These are phyloP conservation scores for Mellilla xanthometata DNA, from an alignment of 2,888 invertebrate species.

Conservation along the genomic window DNA sequence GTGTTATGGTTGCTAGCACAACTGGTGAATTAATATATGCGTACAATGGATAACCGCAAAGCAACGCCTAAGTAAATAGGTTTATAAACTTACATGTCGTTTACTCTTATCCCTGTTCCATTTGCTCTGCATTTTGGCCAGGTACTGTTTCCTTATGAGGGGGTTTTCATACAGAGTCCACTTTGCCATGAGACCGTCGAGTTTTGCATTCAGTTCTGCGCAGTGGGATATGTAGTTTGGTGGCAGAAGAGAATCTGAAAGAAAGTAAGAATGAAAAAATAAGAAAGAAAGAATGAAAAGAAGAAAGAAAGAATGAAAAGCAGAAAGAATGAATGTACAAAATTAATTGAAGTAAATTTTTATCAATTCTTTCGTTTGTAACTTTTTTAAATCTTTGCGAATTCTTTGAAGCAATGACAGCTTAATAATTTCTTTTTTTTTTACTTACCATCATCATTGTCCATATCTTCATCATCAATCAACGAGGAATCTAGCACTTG, in stretches of 20 bases:
- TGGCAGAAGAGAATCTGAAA: slow-evolving; percentile 67
- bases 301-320: too few species aligned
- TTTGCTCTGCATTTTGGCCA: slow-evolving; percentile 53
- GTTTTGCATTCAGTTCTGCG: slow-evolving; percentile 67
- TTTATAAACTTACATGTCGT: slow-evolving; percentile 65
- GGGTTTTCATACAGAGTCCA: slow-evolving; percentile 75
- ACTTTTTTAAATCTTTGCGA: too few species aligned
- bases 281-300: too few species aligned
- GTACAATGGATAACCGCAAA: too few species aligned
- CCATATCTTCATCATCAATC: slow-evolving; percentile 64
- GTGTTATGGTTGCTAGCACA: too few species aligned
- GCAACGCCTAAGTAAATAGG: too few species aligned
- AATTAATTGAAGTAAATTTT: too few species aligned
- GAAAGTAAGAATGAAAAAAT: neutral
- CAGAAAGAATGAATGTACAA: too few species aligned
- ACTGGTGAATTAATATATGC: too few species aligned
- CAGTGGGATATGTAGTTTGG: slow-evolving; percentile 66
- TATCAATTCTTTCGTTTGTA: too few species aligned
- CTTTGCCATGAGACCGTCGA: slow-evolving; percentile 67
- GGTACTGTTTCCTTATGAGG: slow-evolving; percentile 64
- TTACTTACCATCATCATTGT: slow-evolving; percentile 67
- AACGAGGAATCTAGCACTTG: slow-evolving; percentile 65
- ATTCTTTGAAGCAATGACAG: too few species aligned
- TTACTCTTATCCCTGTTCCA: slow-evolving; percentile 63
- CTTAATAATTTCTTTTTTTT: too few species aligned